Conservation (phyloP, 2,797 vertebrate species). For the Orientallactaga sibirica region DNA sequence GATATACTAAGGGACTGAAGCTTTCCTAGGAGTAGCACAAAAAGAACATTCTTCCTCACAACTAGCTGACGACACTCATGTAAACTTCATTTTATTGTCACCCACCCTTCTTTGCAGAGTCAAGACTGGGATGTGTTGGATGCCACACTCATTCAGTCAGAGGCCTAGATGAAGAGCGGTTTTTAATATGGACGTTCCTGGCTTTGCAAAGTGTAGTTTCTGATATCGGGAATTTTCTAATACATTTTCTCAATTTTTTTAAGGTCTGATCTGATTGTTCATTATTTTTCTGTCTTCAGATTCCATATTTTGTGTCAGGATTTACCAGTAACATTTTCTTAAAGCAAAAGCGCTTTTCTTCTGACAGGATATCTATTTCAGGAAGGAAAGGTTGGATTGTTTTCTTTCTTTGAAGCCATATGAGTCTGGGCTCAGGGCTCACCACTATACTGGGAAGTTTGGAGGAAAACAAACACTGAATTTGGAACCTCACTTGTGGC, state of each 20-base stretch:
- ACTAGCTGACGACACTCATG: constrained; percentile 72
- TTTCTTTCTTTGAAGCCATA: background rate
- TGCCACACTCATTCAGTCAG: constrained; percentile 46
- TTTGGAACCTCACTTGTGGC: background rate
- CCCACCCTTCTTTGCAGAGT: constrained; percentile 66
- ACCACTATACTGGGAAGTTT: background rate
- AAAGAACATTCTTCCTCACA: constrained; percentile 43
- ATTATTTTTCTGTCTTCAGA: background rate
- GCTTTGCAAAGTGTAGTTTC: constrained; percentile 60
- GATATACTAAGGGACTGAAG: background rate
- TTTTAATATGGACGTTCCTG: constrained; percentile 23
- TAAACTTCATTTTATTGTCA: constrained; percentile 66
- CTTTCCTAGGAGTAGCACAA: background rate
- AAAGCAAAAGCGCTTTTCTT: background rate
- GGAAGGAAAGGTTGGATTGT: background rate
- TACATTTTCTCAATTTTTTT: background rate
- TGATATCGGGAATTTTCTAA: constrained; percentile 67
- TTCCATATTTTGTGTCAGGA: constrained; percentile 42
- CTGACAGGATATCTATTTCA: constrained; percentile 19
- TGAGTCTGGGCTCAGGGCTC: background rate
- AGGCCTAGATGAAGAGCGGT: constrained; percentile 23
- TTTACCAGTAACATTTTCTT: constrained; percentile 60
- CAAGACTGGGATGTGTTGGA: constrained; percentile 72
- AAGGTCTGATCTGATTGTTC: background rate
- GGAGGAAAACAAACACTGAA: background rate